Conservation (phyloP, 2,113 vertebrate genomes). For the Aptenodytes patagonicus region DNA sequence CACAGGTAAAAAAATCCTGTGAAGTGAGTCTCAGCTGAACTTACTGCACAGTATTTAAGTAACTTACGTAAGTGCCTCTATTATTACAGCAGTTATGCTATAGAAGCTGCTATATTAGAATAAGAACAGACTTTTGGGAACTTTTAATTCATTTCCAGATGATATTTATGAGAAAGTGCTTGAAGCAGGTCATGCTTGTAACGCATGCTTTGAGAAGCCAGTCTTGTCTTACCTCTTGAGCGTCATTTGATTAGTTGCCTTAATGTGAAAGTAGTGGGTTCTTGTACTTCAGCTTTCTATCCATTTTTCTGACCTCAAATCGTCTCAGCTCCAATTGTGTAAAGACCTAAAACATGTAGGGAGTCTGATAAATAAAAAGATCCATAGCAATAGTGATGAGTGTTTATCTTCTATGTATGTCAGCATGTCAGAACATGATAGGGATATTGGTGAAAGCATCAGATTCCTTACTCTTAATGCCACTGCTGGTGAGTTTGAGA, state of each 20-base stretch:
- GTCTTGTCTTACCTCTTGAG: not conserved
- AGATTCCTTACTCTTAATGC: not conserved
- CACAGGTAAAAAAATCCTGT: not conserved
- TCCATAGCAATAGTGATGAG: not conserved
- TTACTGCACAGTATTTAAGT: not conserved
- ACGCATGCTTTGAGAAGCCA: not conserved
- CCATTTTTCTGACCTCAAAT: not conserved
- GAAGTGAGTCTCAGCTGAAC: not conserved
- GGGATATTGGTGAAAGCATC: not conserved
- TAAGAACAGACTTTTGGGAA: not conserved
- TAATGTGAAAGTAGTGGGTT: not conserved
- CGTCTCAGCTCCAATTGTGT: not conserved
- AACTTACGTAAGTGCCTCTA: not conserved
- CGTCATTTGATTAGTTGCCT: not conserved
- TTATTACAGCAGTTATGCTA: not conserved
- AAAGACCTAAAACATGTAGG: not conserved
- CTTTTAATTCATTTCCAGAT: not conserved
- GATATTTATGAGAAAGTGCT: not conserved
- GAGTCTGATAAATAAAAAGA: not conserved
- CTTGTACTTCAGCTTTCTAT: not conserved
- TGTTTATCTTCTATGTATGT: not conserved
- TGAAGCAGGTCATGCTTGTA: not conserved
- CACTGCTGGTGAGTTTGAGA: not conserved
- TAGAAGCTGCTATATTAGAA: not conserved
- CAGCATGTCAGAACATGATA: not conserved